phyloP scores from a whole-genome alignment of 1,140 invertebrate genomes.

The Popillia japonica region DNA sequence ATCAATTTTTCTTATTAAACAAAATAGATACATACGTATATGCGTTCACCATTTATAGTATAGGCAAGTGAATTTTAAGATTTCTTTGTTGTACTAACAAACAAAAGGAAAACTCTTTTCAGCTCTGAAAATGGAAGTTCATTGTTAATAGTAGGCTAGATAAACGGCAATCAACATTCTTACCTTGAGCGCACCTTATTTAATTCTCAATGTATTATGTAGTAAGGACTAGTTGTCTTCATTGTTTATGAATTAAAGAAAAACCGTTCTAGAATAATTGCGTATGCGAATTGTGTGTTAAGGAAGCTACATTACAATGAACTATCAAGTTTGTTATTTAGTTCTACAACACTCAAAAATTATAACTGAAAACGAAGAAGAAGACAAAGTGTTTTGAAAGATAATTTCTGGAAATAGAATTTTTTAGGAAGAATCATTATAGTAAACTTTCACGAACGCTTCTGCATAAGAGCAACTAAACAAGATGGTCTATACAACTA shows the following conservation, averaged over 20 bases:
- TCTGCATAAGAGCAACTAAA: too few relatives aligned
- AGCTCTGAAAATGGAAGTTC: not conserved
- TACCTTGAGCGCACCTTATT: conserved; percentile 2
- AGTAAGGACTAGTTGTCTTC: not conserved
- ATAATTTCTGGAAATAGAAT: too few relatives aligned
- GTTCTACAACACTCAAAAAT: too few relatives aligned
- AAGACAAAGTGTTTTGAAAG: too few relatives aligned
- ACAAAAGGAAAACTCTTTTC: not conserved
- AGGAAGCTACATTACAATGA: too few relatives aligned
- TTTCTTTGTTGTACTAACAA: not conserved
- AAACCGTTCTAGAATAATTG: not conserved
- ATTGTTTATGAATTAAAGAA: conserved; percentile 12
- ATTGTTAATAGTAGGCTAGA: conserved; percentile 13
- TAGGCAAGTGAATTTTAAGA: not conserved
- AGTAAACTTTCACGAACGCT: too few relatives aligned
- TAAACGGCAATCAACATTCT: conserved; percentile 10
- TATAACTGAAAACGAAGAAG: too few relatives aligned
- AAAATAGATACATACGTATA: too few relatives aligned
- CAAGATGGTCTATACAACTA: too few relatives aligned
- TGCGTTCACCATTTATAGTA: not conserved
- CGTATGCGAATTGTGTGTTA: not conserved
- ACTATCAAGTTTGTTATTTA: too few relatives aligned
- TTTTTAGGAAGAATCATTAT: too few relatives aligned
- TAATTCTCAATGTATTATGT: not conserved
- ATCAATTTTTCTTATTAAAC: too few relatives aligned